Evolutionary conservation across 2,888 invertebrate species (phyloP).

Genomic region (Melanargia galathea): DNA sequence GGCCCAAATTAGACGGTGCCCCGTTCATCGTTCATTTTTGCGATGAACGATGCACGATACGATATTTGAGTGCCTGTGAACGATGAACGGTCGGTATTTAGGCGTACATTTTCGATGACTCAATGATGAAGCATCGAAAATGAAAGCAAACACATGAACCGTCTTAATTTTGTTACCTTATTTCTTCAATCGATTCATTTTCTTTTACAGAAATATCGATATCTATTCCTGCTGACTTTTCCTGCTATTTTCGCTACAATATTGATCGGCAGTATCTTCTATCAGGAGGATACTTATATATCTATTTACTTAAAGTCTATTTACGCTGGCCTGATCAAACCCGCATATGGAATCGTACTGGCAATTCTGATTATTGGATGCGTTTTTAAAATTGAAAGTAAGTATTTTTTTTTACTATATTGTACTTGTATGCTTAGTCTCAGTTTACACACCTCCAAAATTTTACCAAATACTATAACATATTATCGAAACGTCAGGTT

Average conservation of each 20-base stretch:
- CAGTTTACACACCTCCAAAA: too few relatives aligned
- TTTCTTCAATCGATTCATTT: background rate
- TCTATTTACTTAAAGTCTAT: conserved; percentile 42
- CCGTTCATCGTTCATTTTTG: too few relatives aligned
- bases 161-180: too few relatives aligned
- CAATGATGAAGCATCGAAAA: too few relatives aligned
- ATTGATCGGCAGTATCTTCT: conserved; percentile 48
- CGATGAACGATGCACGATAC: too few relatives aligned
- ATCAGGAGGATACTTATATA: conserved; percentile 41
- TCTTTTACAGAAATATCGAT: conserved; percentile 51
- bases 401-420: conserved; percentile 33
- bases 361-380: conserved; percentile 44
- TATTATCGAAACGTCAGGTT: too few relatives aligned
- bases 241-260: conserved; percentile 40
- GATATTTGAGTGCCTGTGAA: too few relatives aligned
- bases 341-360: conserved; percentile 44
- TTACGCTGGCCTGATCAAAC: conserved; percentile 47
- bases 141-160: too few relatives aligned
- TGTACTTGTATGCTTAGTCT: background rate
- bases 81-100: too few relatives aligned
- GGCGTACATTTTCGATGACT: too few relatives aligned
- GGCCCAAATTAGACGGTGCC: too few relatives aligned
- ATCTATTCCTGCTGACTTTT: conserved; percentile 44
- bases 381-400: conserved; percentile 54
- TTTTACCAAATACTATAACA: too few relatives aligned